Evolutionary conservation across 2,888 invertebrate species (phyloP), one percentile per base, ranked within the genome.

Genomic region (Stenoptilia bipunctidactyla): DNA sequence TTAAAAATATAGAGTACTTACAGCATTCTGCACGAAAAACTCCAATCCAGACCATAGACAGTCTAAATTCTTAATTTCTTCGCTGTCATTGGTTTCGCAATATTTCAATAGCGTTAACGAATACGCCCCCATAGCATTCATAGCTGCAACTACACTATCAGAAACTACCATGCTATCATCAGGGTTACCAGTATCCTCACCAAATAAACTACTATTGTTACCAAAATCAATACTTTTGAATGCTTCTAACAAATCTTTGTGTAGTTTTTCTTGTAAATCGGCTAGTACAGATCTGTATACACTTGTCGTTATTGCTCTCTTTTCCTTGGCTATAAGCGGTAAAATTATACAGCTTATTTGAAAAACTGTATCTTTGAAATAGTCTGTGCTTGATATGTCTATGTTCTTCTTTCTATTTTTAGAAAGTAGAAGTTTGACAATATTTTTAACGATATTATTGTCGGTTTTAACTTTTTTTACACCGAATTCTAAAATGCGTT

Each of bases 121-220:
- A 54, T 72, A 83, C 1, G 82, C 79, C 1, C 68, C 66, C 58
- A 80, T 72, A 1, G 83, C 77, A 39, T 80, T 79, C 42, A 77
- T 49, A 61, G 61, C 65, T 61, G 76, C 75, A 53, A 67, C 39
- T 34, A 52, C 55, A 43, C 45, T 53, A 1, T 68, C 68, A 44
- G 58, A 60, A 50, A 63, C 56, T 50, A 59, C 59, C 41, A 52
- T 33, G 54, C 59, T 67, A n/a, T 70, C 66, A 1, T 72, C 71
- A 41, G 51, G 53, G 53, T 66, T 69, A 47, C 59, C 56, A 58
- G 49, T 35, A 2, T 50, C 47, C 15, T 48, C 42, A 1, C 33
- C 27, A 15, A 48, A 44, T 44, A 58, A 50, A 48, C 43, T 60
- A 53, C 47, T 47, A 50, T 54, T 55, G 25, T 51, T 50, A 13